These are phyloP conservation scores for Bergia sp. DNA, from an alignment of 92 coral and sea anemone species.

Conservation along the genomic window DNA sequence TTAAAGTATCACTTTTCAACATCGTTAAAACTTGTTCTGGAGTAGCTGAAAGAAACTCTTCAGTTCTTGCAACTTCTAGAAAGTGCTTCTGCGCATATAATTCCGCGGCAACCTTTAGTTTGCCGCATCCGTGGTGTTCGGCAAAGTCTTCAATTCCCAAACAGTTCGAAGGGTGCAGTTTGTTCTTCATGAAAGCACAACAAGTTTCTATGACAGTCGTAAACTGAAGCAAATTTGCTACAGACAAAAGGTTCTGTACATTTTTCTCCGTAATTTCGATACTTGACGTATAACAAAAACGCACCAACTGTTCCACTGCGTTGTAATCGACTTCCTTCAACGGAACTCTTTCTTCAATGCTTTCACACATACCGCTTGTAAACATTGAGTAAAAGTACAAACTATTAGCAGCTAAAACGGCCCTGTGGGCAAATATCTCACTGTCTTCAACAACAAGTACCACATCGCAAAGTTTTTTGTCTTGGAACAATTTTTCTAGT, in stretches of 20 bases:
- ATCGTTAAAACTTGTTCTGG: slow-evolving; percentile 78
- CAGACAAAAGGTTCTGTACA: slow-evolving; percentile 84
- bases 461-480: slow-evolving; percentile 91
- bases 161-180: slow-evolving; percentile 94
- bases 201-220: slow-evolving; percentile 84
- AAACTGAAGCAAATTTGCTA: slow-evolving; percentile 91
- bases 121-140: slow-evolving; percentile 83
- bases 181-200: slow-evolving; percentile 84
- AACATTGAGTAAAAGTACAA: slow-evolving; percentile 95
- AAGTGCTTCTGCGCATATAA: slow-evolving; percentile 87
- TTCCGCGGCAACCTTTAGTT: slow-evolving; percentile 74
- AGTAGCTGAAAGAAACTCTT: slow-evolving; percentile 87
- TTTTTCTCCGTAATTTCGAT: slow-evolving; percentile 83
- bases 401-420: slow-evolving; percentile 95
- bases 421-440: slow-evolving; percentile 86
- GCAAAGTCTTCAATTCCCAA: slow-evolving; percentile 94
- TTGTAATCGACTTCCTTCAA: slow-evolving; percentile 82
- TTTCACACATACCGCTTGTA: slow-evolving; percentile 92
- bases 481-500: slow-evolving; percentile 73
- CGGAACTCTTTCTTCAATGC: slow-evolving; percentile 74
- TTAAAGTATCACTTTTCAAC: slow-evolving; percentile 78
- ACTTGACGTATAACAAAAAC: slow-evolving; percentile 91
- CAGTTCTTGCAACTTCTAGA: slow-evolving; percentile 84
- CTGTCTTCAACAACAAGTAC: slow-evolving; percentile 76
- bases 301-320: slow-evolving; percentile 83